Conservation (phyloP, 2,113 vertebrate species). For the Cichladusa arquata region DNA sequence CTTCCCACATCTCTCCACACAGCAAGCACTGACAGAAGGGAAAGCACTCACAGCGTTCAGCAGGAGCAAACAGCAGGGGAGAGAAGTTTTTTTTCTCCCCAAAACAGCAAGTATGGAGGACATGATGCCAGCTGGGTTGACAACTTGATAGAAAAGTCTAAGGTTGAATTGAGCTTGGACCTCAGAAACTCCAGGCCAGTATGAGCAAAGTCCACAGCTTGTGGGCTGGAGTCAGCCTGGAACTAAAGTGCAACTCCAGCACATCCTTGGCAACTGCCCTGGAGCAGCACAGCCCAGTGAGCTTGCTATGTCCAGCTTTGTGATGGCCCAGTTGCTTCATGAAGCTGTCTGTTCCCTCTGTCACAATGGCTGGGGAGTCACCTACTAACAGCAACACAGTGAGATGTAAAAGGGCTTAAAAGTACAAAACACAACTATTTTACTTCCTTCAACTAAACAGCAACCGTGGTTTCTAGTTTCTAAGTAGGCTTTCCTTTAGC, state of each 20-base stretch:
- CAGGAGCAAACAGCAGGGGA: background rate
- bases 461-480: background rate
- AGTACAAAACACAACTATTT: background rate
- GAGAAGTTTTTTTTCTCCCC: background rate
- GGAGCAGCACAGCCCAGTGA: background rate
- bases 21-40: background rate
- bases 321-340: background rate
- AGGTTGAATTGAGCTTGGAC: background rate
- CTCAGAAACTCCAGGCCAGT: background rate
- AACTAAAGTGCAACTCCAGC: background rate
- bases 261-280: background rate
- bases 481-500: background rate
- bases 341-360: background rate
- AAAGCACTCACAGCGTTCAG: background rate
- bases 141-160: background rate
- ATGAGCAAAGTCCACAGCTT: background rate
- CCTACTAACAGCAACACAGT: background rate
- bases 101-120: background rate
- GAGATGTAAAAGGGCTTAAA: background rate
- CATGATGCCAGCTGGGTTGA: background rate
- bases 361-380: background rate
- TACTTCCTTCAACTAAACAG: background rate
- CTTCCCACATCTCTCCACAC: background rate
- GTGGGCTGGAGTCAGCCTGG: fast-evolving
- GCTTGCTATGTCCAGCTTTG: background rate